A percentile compares a stretch with the other conserved stretches of the same genome.
Conservation (phyloP, 2,113 vertebrate genomes). For the Haplochromis burtoni region DNA sequence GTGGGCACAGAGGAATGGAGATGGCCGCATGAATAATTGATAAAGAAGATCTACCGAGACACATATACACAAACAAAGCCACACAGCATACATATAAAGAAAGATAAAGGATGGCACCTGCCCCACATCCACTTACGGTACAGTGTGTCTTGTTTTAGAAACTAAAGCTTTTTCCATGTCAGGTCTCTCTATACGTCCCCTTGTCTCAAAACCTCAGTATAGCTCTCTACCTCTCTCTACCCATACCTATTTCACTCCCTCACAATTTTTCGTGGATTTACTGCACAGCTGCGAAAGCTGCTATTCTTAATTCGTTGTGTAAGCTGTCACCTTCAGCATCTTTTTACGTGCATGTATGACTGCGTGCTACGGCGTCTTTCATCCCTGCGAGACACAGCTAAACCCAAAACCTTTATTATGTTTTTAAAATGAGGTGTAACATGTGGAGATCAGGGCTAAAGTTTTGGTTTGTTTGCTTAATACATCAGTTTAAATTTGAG, state of each 20-base stretch:
- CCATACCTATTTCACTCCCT: neutral
- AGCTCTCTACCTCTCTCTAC: neutral
- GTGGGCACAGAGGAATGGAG: neutral
- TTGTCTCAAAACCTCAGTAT: neutral
- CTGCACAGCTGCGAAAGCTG: slow-evolving; percentile 6
- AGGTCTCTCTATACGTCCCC: neutral
- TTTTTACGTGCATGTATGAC: neutral
- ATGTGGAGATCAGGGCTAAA: neutral
- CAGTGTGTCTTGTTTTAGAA: neutral
- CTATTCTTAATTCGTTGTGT: slow-evolving; percentile 24
- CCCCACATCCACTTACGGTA: neutral
- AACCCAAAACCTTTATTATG: neutral
- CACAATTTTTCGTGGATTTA: slow-evolving; percentile 28
- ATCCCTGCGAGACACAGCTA: neutral
- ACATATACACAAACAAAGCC: neutral
- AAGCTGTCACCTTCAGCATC: slow-evolving; percentile 12
- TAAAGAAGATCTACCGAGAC: neutral
- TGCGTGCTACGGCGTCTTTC: neutral
- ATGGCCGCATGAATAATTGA: slow-evolving; percentile 50
- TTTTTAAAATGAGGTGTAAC: neutral
- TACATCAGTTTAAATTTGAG: neutral
- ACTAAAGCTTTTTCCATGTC: neutral
- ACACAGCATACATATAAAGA: neutral
- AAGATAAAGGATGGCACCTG: neutral
- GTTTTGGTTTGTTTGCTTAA: neutral